A percentile compares a stretch with the other conserved stretches of the same genome.
Evolutionary conservation across 2,113 vertebrate species (phyloP).

Genomic region (Anarrhichthys ocellatus): DNA sequence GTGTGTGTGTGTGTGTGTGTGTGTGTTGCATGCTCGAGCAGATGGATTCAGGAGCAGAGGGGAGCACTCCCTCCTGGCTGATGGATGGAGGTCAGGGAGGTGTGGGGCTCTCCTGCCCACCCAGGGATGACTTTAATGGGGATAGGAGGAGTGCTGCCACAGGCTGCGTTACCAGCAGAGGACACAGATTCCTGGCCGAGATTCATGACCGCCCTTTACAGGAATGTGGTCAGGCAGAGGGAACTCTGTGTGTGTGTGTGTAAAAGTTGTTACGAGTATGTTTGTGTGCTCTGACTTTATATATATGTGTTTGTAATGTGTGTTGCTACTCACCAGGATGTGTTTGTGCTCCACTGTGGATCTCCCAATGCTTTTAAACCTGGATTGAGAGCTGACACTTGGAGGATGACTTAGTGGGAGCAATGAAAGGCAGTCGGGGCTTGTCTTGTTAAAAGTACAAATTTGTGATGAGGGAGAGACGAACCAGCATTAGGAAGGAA

Average conservation of each 20-base stretch:
- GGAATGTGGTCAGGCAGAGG: constrained; percentile 80
- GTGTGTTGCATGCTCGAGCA: constrained; percentile 40
- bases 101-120: constrained; percentile 75
- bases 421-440: constrained; percentile 56
- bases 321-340: constrained; percentile 23
- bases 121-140: constrained; percentile 80
- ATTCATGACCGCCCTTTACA: constrained; percentile 81
- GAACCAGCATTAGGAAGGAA: constrained; percentile 77
- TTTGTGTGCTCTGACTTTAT: constrained; percentile 2
- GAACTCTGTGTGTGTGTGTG: background rate
- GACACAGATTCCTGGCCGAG: constrained; percentile 78
- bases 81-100: constrained; percentile 81
- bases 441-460: constrained; percentile 73
- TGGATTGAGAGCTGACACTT: constrained; percentile 74
- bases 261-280: constrained; percentile 23
- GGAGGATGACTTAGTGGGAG: constrained; percentile 68
- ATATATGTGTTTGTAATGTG: background rate
- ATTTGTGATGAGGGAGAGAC: constrained; percentile 75
- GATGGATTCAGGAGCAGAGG: constrained; percentile 73
- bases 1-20: constrained; percentile 15
- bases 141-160: constrained; percentile 78
- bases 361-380: constrained; percentile 50
- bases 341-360: constrained; percentile 20
- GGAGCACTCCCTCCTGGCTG: constrained; percentile 73
- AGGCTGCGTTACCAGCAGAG: constrained; percentile 66